These are phyloP conservation scores for Aleadryas rufinucha DNA, from an alignment of 2,113 vertebrate genomes.

Conservation along the genomic window DNA sequence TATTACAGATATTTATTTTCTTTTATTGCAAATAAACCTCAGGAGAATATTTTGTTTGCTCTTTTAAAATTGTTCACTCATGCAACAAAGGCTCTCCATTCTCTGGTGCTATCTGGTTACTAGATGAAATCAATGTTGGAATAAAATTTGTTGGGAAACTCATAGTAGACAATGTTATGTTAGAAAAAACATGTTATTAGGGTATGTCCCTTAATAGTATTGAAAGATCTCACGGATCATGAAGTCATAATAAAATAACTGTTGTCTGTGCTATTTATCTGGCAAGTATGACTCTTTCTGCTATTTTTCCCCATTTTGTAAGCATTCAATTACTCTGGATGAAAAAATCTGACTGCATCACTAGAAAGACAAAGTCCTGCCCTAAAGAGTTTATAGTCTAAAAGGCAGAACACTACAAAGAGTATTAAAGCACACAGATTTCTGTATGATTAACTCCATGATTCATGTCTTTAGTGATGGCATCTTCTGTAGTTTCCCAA, in stretches of 20 bases:
- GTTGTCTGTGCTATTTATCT: background rate
- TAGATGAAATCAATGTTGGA: background rate
- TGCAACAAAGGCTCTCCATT: background rate
- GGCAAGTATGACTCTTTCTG: background rate
- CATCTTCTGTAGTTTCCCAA: background rate
- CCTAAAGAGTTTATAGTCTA: background rate
- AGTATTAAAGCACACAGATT: background rate
- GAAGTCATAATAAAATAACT: background rate
- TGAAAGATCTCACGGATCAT: background rate
- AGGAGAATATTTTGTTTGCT: background rate
- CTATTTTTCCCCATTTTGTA: background rate
- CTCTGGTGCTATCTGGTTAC: background rate
- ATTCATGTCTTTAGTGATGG: background rate
- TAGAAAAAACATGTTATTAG: background rate
- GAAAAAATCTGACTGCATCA: background rate
- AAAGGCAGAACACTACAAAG: background rate
- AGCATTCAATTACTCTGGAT: background rate
- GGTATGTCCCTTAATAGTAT: background rate
- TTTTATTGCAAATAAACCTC: background rate
- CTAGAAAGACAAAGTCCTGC: background rate
- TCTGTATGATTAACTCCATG: background rate
- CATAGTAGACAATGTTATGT: background rate
- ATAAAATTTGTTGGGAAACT: background rate
- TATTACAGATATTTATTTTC: background rate
- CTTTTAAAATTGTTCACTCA: background rate